Evolutionary conservation across 2,113 vertebrate species (phyloP).

Genomic region (Pipa parva): DNA sequence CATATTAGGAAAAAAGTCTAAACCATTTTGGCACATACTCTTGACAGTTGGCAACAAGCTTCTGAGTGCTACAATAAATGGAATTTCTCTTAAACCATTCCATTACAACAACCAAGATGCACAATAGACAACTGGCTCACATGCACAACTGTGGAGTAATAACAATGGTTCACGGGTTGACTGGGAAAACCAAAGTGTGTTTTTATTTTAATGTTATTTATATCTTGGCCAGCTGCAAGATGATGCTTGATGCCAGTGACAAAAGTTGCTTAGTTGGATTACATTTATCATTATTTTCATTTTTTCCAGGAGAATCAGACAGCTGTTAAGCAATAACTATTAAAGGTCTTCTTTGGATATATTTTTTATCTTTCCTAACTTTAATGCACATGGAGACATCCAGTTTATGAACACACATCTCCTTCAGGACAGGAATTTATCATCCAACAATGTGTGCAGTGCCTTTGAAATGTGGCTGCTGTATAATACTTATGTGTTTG

Average conservation of each 20-base stretch:
- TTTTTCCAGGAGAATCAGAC: slow-evolving; percentile 6
- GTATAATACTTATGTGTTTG: too few relatives aligned
- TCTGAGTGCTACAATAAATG: slow-evolving; percentile 12
- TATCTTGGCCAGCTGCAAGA: slow-evolving; percentile 11
- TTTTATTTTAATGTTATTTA: slow-evolving; percentile 33
- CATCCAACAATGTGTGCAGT: too few relatives aligned
- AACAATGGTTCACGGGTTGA: slow-evolving; percentile 12
- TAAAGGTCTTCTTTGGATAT: not conserved
- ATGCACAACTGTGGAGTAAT: slow-evolving; percentile 7
- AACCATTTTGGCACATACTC: slow-evolving; percentile 24
- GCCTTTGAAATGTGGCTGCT: too few relatives aligned
- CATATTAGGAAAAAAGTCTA: slow-evolving; percentile 34
- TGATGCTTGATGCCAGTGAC: slow-evolving; percentile 3
- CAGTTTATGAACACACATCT: too few relatives aligned
- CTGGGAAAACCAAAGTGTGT: slow-evolving; percentile 17
- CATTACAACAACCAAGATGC: slow-evolving; percentile 29
- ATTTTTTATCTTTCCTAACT: not conserved
- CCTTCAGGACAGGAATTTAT: too few relatives aligned
- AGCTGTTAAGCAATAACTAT: not conserved
- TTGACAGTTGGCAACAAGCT: slow-evolving; percentile 29
- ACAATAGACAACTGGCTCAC: slow-evolving; percentile 8
- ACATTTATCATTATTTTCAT: slow-evolving; percentile 10
- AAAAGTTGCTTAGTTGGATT: not conserved
- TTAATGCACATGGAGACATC: too few relatives aligned
- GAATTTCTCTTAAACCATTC: slow-evolving; percentile 10